These are phyloP conservation scores for Rhinoderma darwinii DNA, from an alignment of 2,113 vertebrate genomes.

Conservation along the genomic window DNA sequence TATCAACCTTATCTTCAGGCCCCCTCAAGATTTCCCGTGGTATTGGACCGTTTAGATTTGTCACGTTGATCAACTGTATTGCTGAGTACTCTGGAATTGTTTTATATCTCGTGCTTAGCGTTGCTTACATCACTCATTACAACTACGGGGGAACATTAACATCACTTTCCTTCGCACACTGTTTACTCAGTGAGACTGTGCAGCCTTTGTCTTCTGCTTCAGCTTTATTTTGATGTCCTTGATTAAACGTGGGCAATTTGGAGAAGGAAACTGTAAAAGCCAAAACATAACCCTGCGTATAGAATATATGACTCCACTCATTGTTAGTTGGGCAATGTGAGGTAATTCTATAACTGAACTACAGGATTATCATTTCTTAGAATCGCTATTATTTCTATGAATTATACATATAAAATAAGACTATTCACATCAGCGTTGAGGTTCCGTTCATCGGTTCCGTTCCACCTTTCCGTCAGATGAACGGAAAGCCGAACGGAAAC, in stretches of 20 bases:
- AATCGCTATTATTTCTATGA: not conserved
- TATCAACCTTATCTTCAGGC: not conserved
- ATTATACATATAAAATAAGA: not conserved
- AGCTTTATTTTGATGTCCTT: not conserved
- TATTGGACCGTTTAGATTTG: not conserved
- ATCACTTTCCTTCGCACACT: slow-evolving; percentile 21
- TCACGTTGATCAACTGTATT: not conserved
- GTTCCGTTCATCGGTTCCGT: too few species aligned
- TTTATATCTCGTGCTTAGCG: not conserved
- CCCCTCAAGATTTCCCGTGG: not conserved
- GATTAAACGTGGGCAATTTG: slow-evolving; percentile 19
- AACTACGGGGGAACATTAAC: not conserved
- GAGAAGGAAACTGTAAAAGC: not conserved
- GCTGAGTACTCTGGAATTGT: not conserved
- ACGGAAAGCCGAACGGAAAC: too few species aligned
- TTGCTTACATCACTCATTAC: not conserved
- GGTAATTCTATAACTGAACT: not conserved
- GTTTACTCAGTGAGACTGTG: slow-evolving; percentile 26
- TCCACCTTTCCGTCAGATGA: too few species aligned
- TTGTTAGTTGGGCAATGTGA: not conserved
- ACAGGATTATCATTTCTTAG: not conserved
- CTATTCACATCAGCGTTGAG: too few species aligned
- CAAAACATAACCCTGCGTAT: not conserved
- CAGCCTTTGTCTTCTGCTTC: slow-evolving; percentile 9
- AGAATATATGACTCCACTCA: not conserved